Conservation (phyloP, 2,797 vertebrate genomes). For the Pyrocephalus nanus region DNA sequence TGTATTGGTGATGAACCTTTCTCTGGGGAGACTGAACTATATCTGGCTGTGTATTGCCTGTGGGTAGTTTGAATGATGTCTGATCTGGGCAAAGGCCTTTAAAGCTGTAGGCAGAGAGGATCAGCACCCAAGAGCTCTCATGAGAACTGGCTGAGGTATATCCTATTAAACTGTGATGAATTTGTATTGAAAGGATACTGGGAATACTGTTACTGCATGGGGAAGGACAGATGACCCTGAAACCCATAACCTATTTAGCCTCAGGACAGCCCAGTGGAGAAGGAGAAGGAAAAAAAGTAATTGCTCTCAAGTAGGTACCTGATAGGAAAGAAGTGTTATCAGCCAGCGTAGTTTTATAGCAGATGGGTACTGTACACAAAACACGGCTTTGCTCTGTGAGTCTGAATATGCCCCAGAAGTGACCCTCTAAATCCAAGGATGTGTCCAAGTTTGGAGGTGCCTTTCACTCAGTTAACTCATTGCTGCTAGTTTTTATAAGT, state of each 20-base stretch:
- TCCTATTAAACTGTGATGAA: neutral
- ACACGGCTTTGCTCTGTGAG: neutral
- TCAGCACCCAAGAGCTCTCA: neutral
- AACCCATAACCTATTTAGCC: neutral
- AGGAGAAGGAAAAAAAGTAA: neutral
- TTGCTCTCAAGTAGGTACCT: neutral
- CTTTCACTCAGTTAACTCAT: neutral
- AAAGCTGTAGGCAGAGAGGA: neutral
- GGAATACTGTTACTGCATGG: no score
- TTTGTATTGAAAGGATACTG: neutral
- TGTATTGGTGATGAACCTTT: accelerated
- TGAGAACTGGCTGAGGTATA: neutral
- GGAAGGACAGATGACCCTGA: neutral
- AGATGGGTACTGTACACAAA: neutral
- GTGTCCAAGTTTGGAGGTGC: neutral
- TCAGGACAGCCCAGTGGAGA: neutral
- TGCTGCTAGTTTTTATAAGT: neutral
- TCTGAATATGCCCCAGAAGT: neutral
- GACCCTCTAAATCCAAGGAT: neutral
- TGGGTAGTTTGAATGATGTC: neutral
- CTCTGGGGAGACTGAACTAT: neutral
- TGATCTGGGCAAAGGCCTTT: neutral
- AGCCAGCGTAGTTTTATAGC: neutral
- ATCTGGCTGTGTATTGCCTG: neutral
- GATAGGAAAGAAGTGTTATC: neutral